Evolutionary conservation across 1,140 invertebrate species (phyloP).

Genomic region (Bombus terrestris): DNA sequence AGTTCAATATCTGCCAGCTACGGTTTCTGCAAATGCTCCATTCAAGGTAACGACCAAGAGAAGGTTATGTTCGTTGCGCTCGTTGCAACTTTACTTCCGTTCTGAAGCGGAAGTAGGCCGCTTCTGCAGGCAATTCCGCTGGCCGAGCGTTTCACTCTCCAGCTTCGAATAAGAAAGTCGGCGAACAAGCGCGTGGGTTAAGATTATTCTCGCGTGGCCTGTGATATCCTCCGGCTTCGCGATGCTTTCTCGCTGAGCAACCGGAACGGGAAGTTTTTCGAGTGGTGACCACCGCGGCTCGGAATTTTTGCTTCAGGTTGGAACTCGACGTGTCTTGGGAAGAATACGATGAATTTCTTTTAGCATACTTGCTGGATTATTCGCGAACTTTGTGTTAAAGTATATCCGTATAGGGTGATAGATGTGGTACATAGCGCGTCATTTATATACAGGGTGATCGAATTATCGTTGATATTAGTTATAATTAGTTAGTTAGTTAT

Average conservation of each 20-base stretch:
- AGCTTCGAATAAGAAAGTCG: background rate
- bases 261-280: slow-evolving; percentile 7
- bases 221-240: background rate
- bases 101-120: slow-evolving; percentile 7
- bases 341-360: background rate
- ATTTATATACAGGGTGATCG: too few relatives aligned
- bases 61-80: background rate
- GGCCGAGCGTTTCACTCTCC: background rate
- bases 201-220: slow-evolving; percentile 24
- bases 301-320: background rate
- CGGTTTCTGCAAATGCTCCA: background rate
- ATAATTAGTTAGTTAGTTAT: too few relatives aligned
- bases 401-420: too few relatives aligned
- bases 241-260: background rate
- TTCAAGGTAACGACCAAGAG: background rate
- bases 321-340: background rate
- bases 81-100: slow-evolving; percentile 1
- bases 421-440: too few relatives aligned
- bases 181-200: background rate
- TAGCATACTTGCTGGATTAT: background rate
- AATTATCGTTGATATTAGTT: too few relatives aligned
- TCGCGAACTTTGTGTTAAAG: background rate
- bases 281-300: too few relatives aligned
- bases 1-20: background rate
- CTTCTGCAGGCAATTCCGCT: background rate